A percentile compares a stretch with the other conserved stretches of the same genome.
These are phyloP conservation scores for cat (Felis catus) DNA, from an alignment of 2,113 vertebrate species.

Conservation along the genomic window DNA sequence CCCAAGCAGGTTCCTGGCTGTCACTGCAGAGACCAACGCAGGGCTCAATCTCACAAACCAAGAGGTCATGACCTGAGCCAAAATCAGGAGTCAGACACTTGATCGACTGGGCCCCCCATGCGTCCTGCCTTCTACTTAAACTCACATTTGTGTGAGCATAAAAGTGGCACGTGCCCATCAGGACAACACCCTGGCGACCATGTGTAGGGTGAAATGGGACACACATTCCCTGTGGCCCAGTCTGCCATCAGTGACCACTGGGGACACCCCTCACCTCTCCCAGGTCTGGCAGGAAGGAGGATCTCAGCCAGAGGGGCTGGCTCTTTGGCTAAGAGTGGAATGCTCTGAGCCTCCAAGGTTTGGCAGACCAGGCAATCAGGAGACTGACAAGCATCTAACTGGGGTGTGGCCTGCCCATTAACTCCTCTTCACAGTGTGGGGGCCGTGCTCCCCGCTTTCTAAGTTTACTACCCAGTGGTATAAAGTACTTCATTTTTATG, in stretches of 20 bases:
- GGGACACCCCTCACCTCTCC: background rate
- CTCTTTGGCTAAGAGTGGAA: background rate
- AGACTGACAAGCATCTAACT: background rate
- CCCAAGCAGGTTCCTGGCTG: no score
- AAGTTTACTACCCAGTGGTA: background rate
- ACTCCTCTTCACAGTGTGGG: background rate
- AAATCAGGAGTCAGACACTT: no score
- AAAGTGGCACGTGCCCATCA: background rate
- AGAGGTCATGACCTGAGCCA: no score
- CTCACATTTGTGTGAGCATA: background rate
- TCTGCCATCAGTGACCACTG: background rate
- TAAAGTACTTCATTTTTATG: background rate
- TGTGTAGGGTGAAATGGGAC: rapidly evolving
- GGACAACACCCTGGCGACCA: background rate
- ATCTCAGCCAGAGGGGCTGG: background rate
- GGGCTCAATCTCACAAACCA: no score
- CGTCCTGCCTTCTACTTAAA: background rate
- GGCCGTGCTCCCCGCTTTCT: background rate
- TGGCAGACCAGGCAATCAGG: background rate
- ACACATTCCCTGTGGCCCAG: background rate
- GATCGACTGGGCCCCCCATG: no score
- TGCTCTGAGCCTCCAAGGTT: background rate
- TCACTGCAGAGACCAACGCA: no score
- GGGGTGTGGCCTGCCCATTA: background rate
- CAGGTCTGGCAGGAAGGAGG: background rate